A percentile compares a stretch with the other conserved stretches of the same genome.
Conservation (phyloP, 2,797 vertebrate species). For the Podargus strigoides region DNA sequence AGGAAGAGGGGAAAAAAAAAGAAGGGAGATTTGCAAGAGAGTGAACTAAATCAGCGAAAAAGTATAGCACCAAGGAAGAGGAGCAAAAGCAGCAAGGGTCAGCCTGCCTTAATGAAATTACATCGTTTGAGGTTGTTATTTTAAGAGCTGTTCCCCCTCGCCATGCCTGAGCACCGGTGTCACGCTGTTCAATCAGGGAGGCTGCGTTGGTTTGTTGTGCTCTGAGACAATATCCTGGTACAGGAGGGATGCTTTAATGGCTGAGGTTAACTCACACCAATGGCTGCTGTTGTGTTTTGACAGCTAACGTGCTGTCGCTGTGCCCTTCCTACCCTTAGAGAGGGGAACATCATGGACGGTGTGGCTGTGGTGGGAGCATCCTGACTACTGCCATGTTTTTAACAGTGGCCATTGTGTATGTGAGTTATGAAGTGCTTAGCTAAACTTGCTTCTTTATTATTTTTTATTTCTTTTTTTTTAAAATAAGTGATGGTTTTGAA, state of each 20-base stretch:
- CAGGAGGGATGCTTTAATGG: neutral
- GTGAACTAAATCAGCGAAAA: neutral
- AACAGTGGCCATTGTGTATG: fast-evolving
- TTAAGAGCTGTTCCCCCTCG: neutral
- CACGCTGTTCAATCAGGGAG: neutral
- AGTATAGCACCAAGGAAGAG: neutral
- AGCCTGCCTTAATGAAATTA: constrained; percentile 44
- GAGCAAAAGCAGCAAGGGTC: constrained; percentile 22
- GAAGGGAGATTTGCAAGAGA: neutral
- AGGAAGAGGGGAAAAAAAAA: neutral
- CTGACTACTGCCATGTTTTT: neutral
- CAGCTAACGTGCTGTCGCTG: neutral
- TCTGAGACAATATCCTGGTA: neutral
- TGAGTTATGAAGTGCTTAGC: neutral
- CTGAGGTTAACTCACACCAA: neutral
- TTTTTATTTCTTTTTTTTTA: fast-evolving
- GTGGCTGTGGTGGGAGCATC: fast-evolving
- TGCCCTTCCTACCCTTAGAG: neutral
- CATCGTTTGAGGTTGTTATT: neutral
- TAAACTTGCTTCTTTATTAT: neutral
- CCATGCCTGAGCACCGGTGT: neutral
- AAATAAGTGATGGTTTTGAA: neutral
- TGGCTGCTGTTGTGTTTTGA: neutral
- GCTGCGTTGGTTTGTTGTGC: neutral
- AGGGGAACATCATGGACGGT: neutral